Conservation (phyloP, 2,888 invertebrate genomes). For the Cryptus viduatorius region DNA sequence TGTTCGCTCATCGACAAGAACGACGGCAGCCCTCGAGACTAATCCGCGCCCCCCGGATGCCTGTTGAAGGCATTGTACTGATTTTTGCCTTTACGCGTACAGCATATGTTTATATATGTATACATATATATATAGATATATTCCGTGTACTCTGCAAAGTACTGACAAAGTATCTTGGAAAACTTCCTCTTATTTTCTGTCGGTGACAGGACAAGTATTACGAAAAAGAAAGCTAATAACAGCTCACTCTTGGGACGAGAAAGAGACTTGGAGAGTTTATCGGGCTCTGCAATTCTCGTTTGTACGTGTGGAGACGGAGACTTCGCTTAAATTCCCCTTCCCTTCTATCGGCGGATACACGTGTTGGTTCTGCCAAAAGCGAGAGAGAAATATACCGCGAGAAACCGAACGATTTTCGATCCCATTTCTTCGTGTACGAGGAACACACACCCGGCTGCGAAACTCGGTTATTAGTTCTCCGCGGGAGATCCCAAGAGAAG, state of each 20-base stretch:
- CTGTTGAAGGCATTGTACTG: constrained; percentile 56
- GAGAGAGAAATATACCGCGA: constrained; percentile 63
- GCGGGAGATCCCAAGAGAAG: constrained; percentile 75
- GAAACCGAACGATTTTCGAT: constrained; percentile 63
- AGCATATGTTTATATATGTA: constrained; percentile 9
- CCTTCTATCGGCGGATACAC: constrained; percentile 61
- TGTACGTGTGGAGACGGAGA: constrained; percentile 61
- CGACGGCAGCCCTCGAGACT: constrained; percentile 66
- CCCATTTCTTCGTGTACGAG: constrained; percentile 54
- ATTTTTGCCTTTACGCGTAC: constrained; percentile 16
- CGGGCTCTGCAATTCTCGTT: constrained; percentile 45
- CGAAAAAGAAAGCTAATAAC: constrained; percentile 83
- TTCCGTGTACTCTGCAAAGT: constrained; percentile 23
- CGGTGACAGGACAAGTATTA: constrained; percentile 84
- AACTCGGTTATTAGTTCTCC: constrained; percentile 84
- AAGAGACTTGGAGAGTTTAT: constrained; percentile 57
- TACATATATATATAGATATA: constrained; percentile 29
- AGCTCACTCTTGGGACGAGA: constrained; percentile 70
- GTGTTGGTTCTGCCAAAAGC: constrained; percentile 62
- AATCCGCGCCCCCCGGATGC: constrained; percentile 61
- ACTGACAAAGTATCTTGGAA: constrained; percentile 73
- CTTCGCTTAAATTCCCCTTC: constrained; percentile 53
- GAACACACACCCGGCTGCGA: constrained; percentile 66
- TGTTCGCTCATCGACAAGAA: constrained; percentile 28
- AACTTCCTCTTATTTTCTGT: constrained; percentile 82